Evolutionary conservation across 1,140 invertebrate species (phyloP).

Genomic region (Bursaphelenchus mucronatus): DNA sequence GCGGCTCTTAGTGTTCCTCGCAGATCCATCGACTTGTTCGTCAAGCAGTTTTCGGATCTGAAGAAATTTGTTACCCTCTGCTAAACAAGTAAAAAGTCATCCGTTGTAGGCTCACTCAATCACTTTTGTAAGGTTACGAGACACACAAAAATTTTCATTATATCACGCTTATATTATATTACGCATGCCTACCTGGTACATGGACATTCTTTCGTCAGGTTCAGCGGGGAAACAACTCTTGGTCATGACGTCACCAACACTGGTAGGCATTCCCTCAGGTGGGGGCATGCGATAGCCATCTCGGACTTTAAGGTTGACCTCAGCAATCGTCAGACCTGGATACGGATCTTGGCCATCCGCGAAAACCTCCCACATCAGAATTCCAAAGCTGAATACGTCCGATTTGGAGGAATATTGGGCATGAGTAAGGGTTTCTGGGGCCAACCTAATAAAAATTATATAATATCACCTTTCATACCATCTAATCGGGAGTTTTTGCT

Average conservation of each 20-base stretch:
- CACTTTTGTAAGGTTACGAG: no score
- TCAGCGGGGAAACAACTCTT: constrained; percentile 31
- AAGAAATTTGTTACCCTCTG: no score
- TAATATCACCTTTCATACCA: constrained; percentile 12
- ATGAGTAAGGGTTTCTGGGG: constrained; percentile 35
- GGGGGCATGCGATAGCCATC: constrained; percentile 36
- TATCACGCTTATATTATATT: no score
- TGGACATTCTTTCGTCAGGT: constrained; percentile 34
- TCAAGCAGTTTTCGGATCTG: no score
- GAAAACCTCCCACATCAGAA: constrained; percentile 45
- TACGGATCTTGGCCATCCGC: constrained; percentile 39
- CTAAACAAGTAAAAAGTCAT: no score
- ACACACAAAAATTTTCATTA: no score
- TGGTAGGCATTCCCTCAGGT: constrained; percentile 35
- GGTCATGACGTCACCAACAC: constrained; percentile 32
- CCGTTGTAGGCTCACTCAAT: no score
- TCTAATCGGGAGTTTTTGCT: constrained; percentile 40
- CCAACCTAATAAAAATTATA: constrained; percentile 1
- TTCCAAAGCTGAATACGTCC: constrained; percentile 41
- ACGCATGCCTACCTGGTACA: constrained; percentile 13
- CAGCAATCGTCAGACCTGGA: constrained; percentile 34
- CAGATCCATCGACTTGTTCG: no score
- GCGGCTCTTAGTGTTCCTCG: no score
- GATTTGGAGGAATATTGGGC: constrained; percentile 36
- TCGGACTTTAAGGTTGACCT: constrained; percentile 45